Base-by-base conservation (phyloP, 92 coral and sea anemone species). In the Heteractis magnifica region DNA sequence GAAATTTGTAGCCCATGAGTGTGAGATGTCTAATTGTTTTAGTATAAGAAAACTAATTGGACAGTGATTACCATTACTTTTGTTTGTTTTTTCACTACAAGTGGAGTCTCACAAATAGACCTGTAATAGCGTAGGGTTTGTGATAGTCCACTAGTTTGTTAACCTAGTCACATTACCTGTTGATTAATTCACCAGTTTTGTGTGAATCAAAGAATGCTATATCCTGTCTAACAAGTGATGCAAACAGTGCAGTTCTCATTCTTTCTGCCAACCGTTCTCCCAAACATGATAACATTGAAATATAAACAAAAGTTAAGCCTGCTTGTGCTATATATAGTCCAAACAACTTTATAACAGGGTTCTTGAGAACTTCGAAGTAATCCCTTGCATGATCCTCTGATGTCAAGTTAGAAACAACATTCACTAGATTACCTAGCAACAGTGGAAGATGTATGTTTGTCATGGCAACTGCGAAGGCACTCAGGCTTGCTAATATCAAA, bases 121-220 rank as follows among this genome's bases (percentile, higher is more conserved):
- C 44, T 34, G 3, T 34, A 34, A 34, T 34, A 34, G 44, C 3
- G 44, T 34, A 34, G 44, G 44, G 44, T 34, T 0, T 0, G 44
- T 34, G 44, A 34, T 34, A 34, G 44, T 34, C 3, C 44, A 34
- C 44, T 34, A 34, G 44, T 34, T 34, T 34, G 44, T 34, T 34
- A 34, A 34, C 44, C 44, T 34, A 34, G 44, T 34, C 44, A 34
- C 44, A 90, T 62, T 60, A 94, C 99, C 99, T 94, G 92, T 94
- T 96, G 4, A 96, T 86, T 50, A 96, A 82, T 80, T 96, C 99
- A 59, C 99, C 99, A 59, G 99, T 96, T 75, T 94, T 96, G 81
- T 96, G 99, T 50, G 77, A 90, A 90, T 96, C 99, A 94, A 96
- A 96, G 92, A 96, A 96, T 73, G 97, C 94, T 55, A 96, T 94